Base-by-base conservation (phyloP, 1,140 invertebrate genomes). In the Arion vulgaris region DNA sequence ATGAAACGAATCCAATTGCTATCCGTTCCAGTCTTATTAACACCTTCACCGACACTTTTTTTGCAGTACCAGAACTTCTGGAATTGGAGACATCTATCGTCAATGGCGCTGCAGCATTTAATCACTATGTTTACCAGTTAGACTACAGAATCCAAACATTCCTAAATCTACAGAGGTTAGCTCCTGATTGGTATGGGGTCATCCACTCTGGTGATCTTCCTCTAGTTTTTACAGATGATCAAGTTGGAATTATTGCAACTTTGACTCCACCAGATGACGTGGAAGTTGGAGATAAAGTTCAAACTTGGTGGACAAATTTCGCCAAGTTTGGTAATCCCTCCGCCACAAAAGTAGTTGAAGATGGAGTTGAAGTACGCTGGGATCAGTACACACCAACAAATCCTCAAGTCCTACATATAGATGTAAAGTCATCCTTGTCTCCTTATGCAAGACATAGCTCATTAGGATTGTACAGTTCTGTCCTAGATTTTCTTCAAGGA, bases 271-370 rank as follows among this genome's bases (percentile, higher is more conserved):
- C 51, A 39, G 36, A 19, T 13, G 57, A 73, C 19, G 15, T 41
- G 1, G 76, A 4, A 19, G 76, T 78, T 13, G 57, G 53, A 17
- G 36, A 62, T 4, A 51, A 49, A 15, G n/a, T 66, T 0, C 76
- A 66, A 28, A 78, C 23, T 13, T 5, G 49, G 51, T 78, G 76
- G 76, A 68, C 76, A 32, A 78, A 78, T 28, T 78, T 78, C 38
- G 76, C 76, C 62, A 78, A 66, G n/a, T 78, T 38, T n/a, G 76
- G 76, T 23, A 78, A 78, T 57, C 76, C 76, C 19, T 38, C 76
- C 2, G 62, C 62, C 62, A 66, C 62, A 23, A 32, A 5, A 66
- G 62, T 66, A 32, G n/a, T 66, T 7, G 76, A 78, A 34, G 53
- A 78, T 15, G 62, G 36, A 28, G 34, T 19, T 1, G 53, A n/a